Conservation (phyloP, 2,888 invertebrate species). For the Epinotia nisella region DNA sequence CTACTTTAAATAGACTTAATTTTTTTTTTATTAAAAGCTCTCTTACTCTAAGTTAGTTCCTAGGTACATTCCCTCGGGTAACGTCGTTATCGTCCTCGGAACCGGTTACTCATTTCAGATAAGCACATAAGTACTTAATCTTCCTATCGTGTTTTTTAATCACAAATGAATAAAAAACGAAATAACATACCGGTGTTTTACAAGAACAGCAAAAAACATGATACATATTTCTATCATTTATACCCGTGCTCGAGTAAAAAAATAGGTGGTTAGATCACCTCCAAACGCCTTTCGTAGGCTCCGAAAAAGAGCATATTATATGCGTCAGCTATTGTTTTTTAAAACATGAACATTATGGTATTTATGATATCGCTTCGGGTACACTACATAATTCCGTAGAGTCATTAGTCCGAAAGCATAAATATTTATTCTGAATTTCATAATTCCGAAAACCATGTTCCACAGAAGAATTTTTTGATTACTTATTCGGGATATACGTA, state of each 20-base stretch:
- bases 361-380: background rate
- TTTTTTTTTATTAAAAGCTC: too few species aligned
- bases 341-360: background rate
- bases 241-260: slow-evolving; percentile 12
- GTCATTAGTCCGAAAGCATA: too few species aligned
- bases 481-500: too few species aligned
- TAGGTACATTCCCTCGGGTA: too few species aligned
- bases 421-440: too few species aligned
- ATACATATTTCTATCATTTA: slow-evolving; percentile 20
- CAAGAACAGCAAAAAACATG: slow-evolving; percentile 12
- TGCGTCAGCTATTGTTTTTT: too few species aligned
- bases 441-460: too few species aligned
- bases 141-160: background rate
- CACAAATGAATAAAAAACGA: slow-evolving; percentile 11
- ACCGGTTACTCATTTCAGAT: slow-evolving; percentile 10
- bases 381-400: too few species aligned
- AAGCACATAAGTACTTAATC: background rate
- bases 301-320: too few species aligned
- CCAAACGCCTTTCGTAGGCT: background rate
- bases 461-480: too few species aligned
- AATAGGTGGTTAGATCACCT: background rate
- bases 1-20: too few species aligned
- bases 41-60: too few species aligned
- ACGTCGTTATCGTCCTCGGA: background rate
- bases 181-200: slow-evolving; percentile 9